Conservation (phyloP, 2,888 invertebrate genomes). For the Limnephilus rhombicus region DNA sequence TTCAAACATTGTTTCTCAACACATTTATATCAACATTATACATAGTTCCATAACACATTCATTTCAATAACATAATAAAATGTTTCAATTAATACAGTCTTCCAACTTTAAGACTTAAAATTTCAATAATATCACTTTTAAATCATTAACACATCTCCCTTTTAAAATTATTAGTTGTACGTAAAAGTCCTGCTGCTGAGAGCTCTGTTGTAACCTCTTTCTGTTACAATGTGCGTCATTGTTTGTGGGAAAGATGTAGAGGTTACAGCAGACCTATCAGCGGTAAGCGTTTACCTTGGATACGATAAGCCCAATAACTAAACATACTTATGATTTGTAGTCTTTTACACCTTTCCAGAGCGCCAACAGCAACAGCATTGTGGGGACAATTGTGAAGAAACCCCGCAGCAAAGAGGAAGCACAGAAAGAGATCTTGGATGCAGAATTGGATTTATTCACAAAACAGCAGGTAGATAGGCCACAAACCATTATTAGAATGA, state of each 20-base stretch:
- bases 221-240: too few species aligned
- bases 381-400: conserved; percentile 32
- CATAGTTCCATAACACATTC: neutral
- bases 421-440: conserved; percentile 93
- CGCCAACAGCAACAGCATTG: conserved; percentile 29
- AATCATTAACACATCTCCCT: neutral
- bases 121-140: neutral
- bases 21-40: neutral
- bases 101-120: neutral
- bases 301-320: neutral
- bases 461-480: conserved; percentile 82
- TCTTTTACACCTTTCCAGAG: conserved; percentile 9
- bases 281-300: neutral
- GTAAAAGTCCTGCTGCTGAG: neutral
- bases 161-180: neutral
- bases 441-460: conserved; percentile 93
- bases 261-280: neutral
- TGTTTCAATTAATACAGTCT: too few species aligned
- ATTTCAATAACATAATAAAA: too few species aligned
- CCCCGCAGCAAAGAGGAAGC: conserved; percentile 87
- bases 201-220: neutral
- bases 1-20: neutral
- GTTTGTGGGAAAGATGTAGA: neutral
- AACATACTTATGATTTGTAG: neutral
- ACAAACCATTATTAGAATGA: too few species aligned